phyloP scores from a whole-genome alignment of 2,797 vertebrate species.

The Scolopax rusticola region DNA sequence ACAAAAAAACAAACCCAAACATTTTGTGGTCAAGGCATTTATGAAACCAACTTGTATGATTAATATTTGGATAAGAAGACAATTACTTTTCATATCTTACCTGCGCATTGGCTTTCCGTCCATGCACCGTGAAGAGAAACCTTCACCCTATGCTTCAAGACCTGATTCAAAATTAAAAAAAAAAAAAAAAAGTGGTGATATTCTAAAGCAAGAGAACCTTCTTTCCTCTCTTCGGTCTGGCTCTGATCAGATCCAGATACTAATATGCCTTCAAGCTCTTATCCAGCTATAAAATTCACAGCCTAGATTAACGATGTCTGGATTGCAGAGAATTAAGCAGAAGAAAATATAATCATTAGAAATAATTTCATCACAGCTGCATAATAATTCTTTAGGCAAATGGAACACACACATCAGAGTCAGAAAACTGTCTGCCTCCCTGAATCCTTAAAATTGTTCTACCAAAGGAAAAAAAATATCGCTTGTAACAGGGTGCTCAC shows the following conservation, averaged over 20 bases:
- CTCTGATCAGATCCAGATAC: not conserved
- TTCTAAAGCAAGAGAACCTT: constrained; percentile 35
- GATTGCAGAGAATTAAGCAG: not conserved
- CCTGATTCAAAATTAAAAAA: constrained; percentile 27
- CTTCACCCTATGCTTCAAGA: constrained; percentile 73
- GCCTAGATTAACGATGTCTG: not conserved
- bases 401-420: not conserved
- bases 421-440: not conserved
- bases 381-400: not conserved
- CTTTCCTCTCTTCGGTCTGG: not conserved
- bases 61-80: not conserved
- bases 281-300: not conserved
- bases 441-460: not conserved
- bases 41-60: not conserved
- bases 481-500: not conserved
- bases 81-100: constrained; percentile 71
- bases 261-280: not conserved
- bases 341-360: not conserved
- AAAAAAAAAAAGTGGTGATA: not conserved
- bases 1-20: not conserved
- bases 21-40: not conserved
- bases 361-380: not conserved
- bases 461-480: not conserved
- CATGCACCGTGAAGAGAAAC: constrained; percentile 89
- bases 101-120: constrained; percentile 97